Base-by-base conservation (phyloP, 2,888 invertebrate species). In the Diaperis boleti region DNA sequence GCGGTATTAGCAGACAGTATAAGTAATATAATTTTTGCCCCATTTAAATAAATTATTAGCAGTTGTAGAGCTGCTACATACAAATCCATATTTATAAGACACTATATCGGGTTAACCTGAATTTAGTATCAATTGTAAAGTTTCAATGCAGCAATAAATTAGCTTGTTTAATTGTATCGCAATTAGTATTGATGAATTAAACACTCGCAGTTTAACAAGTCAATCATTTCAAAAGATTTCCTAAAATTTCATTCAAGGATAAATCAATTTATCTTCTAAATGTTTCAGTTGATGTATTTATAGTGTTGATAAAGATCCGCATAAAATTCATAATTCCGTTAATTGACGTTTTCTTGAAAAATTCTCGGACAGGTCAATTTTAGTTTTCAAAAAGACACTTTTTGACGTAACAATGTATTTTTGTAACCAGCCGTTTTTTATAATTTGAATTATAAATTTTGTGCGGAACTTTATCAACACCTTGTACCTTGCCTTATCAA, bases 1-100 rank as follows among this genome's bases (percentile, higher is more conserved):
- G 26, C 31, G 33, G 33, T 17, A 31, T 8, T 26, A 11, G 10
- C 18, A 15, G 49, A 49, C 26, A 52, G 52, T 26, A n/a, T n/a
- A 55, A 52, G 44, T 44, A 62, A 65, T 65, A 65, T 60, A 54
- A 64, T 65, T 68, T 66, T 64, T 63, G 66, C 55, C 61, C 68
- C 56, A 64, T 64, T 68, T 68, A 65, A 65, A 68, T 65, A 66
- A 68, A 68, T 68, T 66, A 64, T 60, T 44, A 45, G 45, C 41
- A 44, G 52, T 42, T 26, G 50, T 41, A 31, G 42, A 44, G 56
- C 52, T 37, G 45, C n/a, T n/a, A n/a, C n/a, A n/a, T n/a, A n/a
- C 63, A 66, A 65, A 66, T 67, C 65, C 66, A 69, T 69, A 69
- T 69, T 69, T 64, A 69, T 69, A 64, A 69, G 66, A 50, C 64